Evolutionary conservation across 2,888 invertebrate species (phyloP), one percentile per base, ranked within the genome.

Genomic region (Anodontia alba): DNA sequence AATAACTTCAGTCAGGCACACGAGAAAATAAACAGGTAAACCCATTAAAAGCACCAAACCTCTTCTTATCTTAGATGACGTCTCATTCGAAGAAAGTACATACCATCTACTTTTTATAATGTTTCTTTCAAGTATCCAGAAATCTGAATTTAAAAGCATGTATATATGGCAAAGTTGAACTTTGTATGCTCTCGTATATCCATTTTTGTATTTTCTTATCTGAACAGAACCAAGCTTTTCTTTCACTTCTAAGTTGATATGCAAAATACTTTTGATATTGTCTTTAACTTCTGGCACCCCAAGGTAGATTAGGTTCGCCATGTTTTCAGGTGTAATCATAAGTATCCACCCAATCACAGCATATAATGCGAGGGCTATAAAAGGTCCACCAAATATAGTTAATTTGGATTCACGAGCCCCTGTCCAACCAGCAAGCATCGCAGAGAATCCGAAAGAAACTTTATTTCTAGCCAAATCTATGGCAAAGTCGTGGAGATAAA

Each of bases 131-230:
- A 57, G 29, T 7, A 57, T 29, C 57, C 57, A 57, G 29, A 29
- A 57, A 29, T 57, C 57, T 57, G 57, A 29, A 57, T 57, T 57
- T 17, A 57, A 29, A 57, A 57, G 57, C 57, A 57, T 57, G 29
- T 57, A 57, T 17, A 57, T 29, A 20, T 57, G 57, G 17, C 57
- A 57, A 3, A 57, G 3, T 8, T 57, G 26, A 7, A 26, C 26
- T 29, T 57, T 57, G 20, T 23, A 23, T 8, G 29, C 7, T 29
- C 57, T 23, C 3, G 26, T 57, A 57, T 57, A 57, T 57, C 57
- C 57, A 26, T 57, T 57, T 26, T 26, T 57, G 7, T 29, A 10
- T 5, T 26, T 57, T 26, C 57, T 26, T 3, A 57, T 57, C 7
- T 57, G 26, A 10, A 29, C 29, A 10, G 57, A 23, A 3, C 57